Evolutionary conservation across 2,888 invertebrate species (phyloP).

Genomic region (Eucera pruinosa): DNA sequence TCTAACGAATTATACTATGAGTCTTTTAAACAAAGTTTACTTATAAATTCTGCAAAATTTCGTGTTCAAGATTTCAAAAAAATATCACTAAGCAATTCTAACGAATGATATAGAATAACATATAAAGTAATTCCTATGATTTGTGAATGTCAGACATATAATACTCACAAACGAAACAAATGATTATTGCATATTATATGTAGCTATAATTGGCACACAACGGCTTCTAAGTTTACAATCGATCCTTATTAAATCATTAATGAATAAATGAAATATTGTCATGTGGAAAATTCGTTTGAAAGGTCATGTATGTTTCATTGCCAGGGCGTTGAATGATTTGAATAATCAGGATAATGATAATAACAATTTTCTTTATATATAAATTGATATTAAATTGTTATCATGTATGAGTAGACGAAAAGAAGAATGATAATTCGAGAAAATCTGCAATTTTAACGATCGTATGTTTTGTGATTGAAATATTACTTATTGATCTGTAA

Average conservation of each 20-base stretch:
- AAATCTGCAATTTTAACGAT: conserved; percentile 54
- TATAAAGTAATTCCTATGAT: no score
- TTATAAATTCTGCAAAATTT: no score
- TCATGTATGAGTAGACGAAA: conserved; percentile 54
- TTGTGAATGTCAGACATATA: no score
- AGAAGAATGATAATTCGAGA: background rate
- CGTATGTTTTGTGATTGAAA: conserved; percentile 67
- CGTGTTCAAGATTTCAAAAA: no score
- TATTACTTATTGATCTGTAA: conserved; percentile 70
- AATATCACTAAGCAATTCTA: no score
- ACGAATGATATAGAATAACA: no score
- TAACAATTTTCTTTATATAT: conserved; percentile 69
- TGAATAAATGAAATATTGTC: background rate
- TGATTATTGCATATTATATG: background rate
- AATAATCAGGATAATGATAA: conserved; percentile 57
- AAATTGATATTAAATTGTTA: conserved; percentile 69
- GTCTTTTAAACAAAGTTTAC: no score
- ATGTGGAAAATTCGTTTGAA: conserved; percentile 5
- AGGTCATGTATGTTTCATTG: conserved; percentile 13
- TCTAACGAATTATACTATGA: no score
- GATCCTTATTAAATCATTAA: conserved; percentile 4
- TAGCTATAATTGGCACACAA: background rate
- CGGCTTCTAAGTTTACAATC: background rate
- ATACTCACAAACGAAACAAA: no score
- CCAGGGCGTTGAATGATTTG: background rate